phyloP scores from a whole-genome alignment of 2,113 vertebrate genomes.

The Mormyrus lacerda region DNA sequence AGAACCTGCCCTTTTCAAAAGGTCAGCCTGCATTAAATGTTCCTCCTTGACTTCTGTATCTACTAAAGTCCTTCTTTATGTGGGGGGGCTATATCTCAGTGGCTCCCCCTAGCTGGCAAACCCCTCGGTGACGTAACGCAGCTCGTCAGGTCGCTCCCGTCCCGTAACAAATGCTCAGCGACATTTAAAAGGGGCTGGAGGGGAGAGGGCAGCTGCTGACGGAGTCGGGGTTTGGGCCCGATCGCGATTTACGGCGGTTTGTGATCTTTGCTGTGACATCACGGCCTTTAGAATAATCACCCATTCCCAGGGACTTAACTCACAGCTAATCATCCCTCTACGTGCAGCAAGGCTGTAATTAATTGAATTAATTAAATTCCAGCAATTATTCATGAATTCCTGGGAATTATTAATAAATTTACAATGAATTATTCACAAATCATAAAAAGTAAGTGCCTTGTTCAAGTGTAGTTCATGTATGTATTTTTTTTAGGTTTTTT shows the following conservation, averaged over 20 bases:
- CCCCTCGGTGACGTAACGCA: not conserved
- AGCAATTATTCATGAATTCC: not conserved
- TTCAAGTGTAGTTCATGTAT: not conserved
- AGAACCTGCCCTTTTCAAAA: constrained; percentile 30
- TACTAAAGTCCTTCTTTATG: constrained; percentile 17
- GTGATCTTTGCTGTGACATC: not conserved
- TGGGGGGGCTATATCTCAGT: not conserved
- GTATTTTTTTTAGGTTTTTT: not conserved
- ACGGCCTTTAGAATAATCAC: not conserved
- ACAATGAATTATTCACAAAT: not conserved
- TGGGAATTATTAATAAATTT: not conserved
- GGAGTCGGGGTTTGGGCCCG: not conserved
- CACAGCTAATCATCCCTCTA: not conserved
- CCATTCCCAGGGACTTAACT: not conserved
- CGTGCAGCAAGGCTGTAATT: not conserved
- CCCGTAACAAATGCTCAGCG: not conserved
- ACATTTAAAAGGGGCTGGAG: not conserved
- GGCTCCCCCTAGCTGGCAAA: constrained; percentile 15
- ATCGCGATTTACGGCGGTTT: not conserved
- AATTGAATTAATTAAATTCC: not conserved
- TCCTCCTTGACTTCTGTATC: constrained; percentile 21
- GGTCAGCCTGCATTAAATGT: constrained; percentile 31
- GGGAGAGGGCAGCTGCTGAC: not conserved
- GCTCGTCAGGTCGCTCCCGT: too few relatives aligned
- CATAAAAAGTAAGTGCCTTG: constrained; percentile 1